Evolutionary conservation across 2,797 vertebrate species (phyloP).

Genomic region (Sylvilagus floridanus): DNA sequence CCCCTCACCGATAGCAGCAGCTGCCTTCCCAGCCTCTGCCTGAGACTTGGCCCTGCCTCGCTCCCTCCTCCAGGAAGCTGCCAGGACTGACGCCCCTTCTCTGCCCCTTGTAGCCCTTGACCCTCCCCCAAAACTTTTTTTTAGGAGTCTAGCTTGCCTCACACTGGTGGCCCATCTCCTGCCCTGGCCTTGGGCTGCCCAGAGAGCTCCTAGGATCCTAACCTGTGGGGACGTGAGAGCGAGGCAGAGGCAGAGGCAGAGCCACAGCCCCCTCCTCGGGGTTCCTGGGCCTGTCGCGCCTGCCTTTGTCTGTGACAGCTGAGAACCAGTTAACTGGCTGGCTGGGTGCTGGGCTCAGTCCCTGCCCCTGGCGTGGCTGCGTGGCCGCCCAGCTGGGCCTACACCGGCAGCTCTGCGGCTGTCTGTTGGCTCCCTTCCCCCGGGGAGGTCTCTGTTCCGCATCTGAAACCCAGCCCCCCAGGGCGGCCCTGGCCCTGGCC

Average conservation of each 20-base stretch:
- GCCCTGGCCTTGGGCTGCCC: neutral
- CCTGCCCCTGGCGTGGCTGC: accelerated
- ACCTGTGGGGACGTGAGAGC: neutral
- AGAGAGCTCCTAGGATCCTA: neutral
- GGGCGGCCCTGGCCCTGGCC: neutral
- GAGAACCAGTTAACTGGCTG: neutral
- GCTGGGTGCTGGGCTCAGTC: neutral
- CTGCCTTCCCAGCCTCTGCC: neutral
- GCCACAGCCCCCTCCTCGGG: neutral
- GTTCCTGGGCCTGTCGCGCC: neutral
- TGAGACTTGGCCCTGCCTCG: neutral
- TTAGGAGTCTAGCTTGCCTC: neutral
- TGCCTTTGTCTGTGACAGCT: neutral
- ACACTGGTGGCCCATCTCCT: neutral
- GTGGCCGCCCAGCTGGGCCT: no score
- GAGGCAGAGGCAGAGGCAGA: neutral
- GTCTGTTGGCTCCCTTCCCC: neutral
- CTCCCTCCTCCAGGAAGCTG: neutral
- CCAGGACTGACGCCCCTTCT: neutral
- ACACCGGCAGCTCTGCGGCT: neutral
- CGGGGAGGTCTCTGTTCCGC: no score
- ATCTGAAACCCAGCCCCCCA: neutral
- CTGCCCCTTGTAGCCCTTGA: neutral
- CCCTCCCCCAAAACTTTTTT: neutral
- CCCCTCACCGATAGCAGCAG: no score